Base-by-base conservation (phyloP, 2,888 invertebrate genomes). In the Limnephilus marmoratus region DNA sequence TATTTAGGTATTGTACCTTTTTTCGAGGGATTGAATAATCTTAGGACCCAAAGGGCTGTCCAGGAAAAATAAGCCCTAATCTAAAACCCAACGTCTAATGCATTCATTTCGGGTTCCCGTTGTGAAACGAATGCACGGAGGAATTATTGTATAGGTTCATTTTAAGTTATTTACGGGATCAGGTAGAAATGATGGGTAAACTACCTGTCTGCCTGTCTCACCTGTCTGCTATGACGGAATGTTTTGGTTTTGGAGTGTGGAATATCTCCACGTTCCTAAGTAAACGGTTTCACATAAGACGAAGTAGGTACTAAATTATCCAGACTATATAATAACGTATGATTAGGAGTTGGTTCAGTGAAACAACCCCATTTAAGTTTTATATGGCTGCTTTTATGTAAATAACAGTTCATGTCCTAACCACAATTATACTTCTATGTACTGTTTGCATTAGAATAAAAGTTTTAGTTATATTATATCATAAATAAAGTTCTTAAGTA, bases 151-250 rank as follows among this genome's bases (percentile, higher is more conserved):
- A 86, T 29, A 49, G 49, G 49, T 49, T n/a, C n/a, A n/a, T 68
- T n/a, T 86, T 24, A 12, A n/a, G 45, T 91, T 91, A 91, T 91
- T 91, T 91, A 91, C 45, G 29, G 45, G 88, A 68, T 37, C 92
- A 92, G 92, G 92, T 92, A 90, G 80, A 92, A 85, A 90, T 92
- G 92, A 92, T 37, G 41, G 91, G 91, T 68, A 15, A 49, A 49
- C 45, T 49, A 68, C 68, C 68, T 68, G 53, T 53, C 45, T 49
- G n/a, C 68, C 68, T 68, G 53, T 53, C 53, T 53, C 91, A 91
- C 89, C 91, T 91, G 91, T 82, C 83, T 45, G 41, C 41, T 7
- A 37, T 81, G 89, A 91, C 86, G 45, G 29, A 86, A 86, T 86
- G 45, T 49, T 83, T 83, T 24, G 2, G n/a, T 24, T 68, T 68